Evolutionary conservation across 35 echinoderm and acorn worm genomes (phyloP), one percentile per base, ranked within the genome.

Genomic region (Hemicentrotus pulcherrimus): DNA sequence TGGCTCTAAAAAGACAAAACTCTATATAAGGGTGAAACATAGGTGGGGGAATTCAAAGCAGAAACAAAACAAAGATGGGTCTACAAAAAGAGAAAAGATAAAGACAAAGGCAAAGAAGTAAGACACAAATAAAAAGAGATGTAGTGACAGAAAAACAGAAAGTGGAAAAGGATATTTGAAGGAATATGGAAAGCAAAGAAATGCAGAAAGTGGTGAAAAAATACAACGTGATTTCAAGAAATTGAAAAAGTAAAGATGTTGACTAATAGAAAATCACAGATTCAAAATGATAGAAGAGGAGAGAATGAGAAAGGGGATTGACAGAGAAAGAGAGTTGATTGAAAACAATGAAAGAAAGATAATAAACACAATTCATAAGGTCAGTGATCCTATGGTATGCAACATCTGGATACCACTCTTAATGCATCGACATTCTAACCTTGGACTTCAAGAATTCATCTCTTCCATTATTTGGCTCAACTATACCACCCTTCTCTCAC

Each of bases 351-450:
- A 78, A 78, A 78, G 65, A 78, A 78, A 78, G 65, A 22, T 22
- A 78, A 78, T 78, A 78, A 78, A 78, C 65, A 78, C 65, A 78
- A n/a, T 22, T 78, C 65, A 78, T 55, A 78, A 78, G 65, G 65
- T 78, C 65, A 78, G 2, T 78, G 65, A 78, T 78, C 28, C 28
- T 78, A n/a, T 78, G 65, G 65, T 78, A 78, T 78, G 65, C 19
- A 6, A 24, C 65, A 78, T 78, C 65, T 78, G 65, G 65, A 78
- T 78, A 78, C 65, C 65, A 78, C 5, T 22, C 28, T 28, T 0
- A 28, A 78, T 4, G n/a, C 65, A 78, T 22, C 15, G 1, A 55
- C 7, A 55, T 55, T 55, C 22, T 78, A 78, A 78, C 65, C 65
- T 78, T 78, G 65, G 19, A 78, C 19, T 78, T 78, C 24, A 78